Evolutionary conservation across 2,797 vertebrate species (phyloP), one percentile per base, ranked within the genome.

Genomic region (Hippopotamyrus pictus): DNA sequence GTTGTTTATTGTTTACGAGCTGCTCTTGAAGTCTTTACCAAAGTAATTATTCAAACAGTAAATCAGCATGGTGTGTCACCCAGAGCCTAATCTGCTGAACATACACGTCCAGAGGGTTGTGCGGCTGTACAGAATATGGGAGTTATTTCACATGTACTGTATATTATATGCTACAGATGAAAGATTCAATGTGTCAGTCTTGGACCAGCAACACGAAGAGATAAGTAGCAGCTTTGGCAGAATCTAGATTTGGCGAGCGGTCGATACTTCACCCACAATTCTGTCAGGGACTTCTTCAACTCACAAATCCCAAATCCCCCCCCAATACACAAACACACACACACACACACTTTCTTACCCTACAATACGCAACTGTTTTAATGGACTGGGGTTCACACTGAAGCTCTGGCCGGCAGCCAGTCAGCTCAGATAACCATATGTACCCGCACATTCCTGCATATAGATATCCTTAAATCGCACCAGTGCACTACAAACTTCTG

Each of bases 281-380:
- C 9, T 85, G 22, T 46, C 46, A 85, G 48, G 44, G 82, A 85
- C 44, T n/a, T 25, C 17, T 84, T 84, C 44, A 50, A 22, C 48
- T 25, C 44, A 19, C 22, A 85, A 85, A 85, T 7, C 44, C 22
- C 82, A 48, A 48, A 85, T 37, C 25, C 12, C 5, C 46, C 76
- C n/a, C 48, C 46, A 46, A 41, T 14, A 33, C 37, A 19, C 17
- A 14, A 7, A 50, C 3, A 48, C 44, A 17, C 14, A 5, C 29
- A 25, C 17, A 53, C 51, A 73, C 3, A 69, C 65, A 65, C 87
- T 65, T 65, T 46, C 86, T 57, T 29, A 17, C 11, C 3, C 87
- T 41, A 79, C 86, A 88, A 88, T 44, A 54, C 11, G 3, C 7
- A 8, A 62, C 87, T 88, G 87, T 88, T 88, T 65, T 19, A 53